Conservation (phyloP, 64 coral and sea anemone species). For the Stichodactyla helianthus region DNA sequence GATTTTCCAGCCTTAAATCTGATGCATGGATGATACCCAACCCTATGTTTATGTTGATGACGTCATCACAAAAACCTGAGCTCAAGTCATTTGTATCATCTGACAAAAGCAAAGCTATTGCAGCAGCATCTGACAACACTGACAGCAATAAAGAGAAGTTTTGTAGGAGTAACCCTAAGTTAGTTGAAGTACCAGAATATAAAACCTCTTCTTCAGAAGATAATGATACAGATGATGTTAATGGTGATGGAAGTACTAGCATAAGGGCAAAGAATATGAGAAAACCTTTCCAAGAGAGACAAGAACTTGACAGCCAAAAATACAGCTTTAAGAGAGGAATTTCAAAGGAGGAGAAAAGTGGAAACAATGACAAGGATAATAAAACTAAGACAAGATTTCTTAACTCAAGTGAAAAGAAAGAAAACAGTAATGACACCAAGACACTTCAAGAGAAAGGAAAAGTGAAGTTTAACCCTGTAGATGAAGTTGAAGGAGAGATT, state of each 20-base stretch:
- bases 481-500: constrained; percentile 29
- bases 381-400: background rate
- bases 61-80: constrained; percentile 22
- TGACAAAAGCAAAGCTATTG: background rate
- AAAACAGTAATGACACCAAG: background rate
- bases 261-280: background rate
- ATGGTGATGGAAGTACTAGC: background rate
- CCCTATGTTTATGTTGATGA: constrained; percentile 19
- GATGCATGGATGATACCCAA: constrained; percentile 3
- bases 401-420: background rate
- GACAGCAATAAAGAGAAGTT: background rate
- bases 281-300: background rate
- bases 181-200: constrained; percentile 54
- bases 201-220: constrained; percentile 42
- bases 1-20: background rate
- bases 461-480: background rate
- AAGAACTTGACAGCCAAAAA: background rate
- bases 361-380: constrained; percentile 1
- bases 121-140: background rate
- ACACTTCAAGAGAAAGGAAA: background rate
- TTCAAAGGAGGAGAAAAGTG: background rate
- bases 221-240: background rate
- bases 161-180: constrained; percentile 16
- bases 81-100: background rate
- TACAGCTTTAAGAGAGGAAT: background rate